Conservation (phyloP, 2,113 vertebrate genomes). For the Todiramphus saurophagus region DNA sequence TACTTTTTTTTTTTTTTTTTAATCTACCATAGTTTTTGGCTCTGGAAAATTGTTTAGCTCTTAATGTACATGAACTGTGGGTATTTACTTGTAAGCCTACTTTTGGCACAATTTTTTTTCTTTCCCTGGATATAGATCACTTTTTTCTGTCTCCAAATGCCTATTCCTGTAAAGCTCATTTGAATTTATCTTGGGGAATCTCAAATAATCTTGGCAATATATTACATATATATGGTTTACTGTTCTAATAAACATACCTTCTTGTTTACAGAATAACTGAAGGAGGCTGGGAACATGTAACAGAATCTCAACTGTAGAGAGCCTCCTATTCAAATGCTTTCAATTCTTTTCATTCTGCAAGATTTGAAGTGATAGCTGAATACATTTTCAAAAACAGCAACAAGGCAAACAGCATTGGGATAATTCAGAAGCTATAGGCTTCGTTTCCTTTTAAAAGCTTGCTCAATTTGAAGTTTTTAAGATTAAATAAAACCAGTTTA, state of each 20-base stretch:
- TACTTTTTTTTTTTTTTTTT: not conserved
- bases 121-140: slow-evolving; percentile 25
- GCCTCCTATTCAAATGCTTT: slow-evolving; percentile 33
- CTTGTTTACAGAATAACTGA: slow-evolving; percentile 42
- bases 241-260: slow-evolving; percentile 53
- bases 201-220: slow-evolving; percentile 58
- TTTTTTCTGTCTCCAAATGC: not conserved
- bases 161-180: slow-evolving; percentile 33
- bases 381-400: not conserved
- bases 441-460: not conserved
- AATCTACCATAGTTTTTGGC: not conserved
- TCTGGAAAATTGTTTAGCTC: not conserved
- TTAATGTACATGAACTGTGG: not conserved
- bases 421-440: not conserved
- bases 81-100: slow-evolving; percentile 1
- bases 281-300: slow-evolving; percentile 42
- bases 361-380: slow-evolving; percentile 3
- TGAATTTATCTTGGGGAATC: slow-evolving; percentile 52
- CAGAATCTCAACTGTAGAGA: not conserved
- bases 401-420: not conserved
- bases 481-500: not conserved
- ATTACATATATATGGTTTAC: slow-evolving; percentile 40
- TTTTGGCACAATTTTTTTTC: not conserved
- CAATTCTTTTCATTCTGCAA: slow-evolving; percentile 55
- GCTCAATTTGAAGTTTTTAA: not conserved